Evolutionary conservation across 2,113 vertebrate genomes (phyloP), one percentile per base, ranked within the genome.

Genomic region (Notiomystis cincta): DNA sequence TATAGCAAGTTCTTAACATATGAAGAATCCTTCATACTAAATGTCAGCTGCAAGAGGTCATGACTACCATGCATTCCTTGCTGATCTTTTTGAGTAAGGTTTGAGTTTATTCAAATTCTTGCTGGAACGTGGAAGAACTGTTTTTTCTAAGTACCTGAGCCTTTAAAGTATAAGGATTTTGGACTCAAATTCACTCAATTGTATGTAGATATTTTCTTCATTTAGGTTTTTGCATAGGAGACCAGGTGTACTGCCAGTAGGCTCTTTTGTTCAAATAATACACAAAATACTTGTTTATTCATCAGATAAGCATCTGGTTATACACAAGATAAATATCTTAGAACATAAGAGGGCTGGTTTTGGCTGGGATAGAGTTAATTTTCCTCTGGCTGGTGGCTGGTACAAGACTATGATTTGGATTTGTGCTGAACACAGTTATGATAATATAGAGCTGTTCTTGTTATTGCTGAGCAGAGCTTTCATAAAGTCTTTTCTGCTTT

Each of bases 11-110:
- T 70, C 15, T 47, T 70, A n/a, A n/a, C 3, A 72, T 81, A 67
- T 31, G 28, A 69, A 62, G 44, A 67, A 45, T 58, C 6, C 22
- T 91, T 81, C 37, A 18, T 27, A 31, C 4, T 47, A 24, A 30
- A 87, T 40, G 13, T 44, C 45, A 92, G 28, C 54, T 64, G 12
- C 38, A 58, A 62, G 28, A 78, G 35, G 61, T 86, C 45, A 54
- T 48, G 22, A 58, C 28, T 48, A 48, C 20, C 7, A 61, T 0
- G 0, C 53, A 86, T 37, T 70, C 23, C 48, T n/a, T 44, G 12
- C 27, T 56, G 47, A 51, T 47, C 16, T 14, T 71, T 89, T 42
- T 30, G 31, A 73, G 11, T n/a, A 57, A 83, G 60, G 27, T 47
- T 37, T 25, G 50, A 50, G 15, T 78, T 82, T 45, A 60, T 11